Evolutionary conservation across 2,797 vertebrate genomes (phyloP), one percentile per base, ranked within the genome.

Genomic region (Lutjanus argentimaculatus): DNA sequence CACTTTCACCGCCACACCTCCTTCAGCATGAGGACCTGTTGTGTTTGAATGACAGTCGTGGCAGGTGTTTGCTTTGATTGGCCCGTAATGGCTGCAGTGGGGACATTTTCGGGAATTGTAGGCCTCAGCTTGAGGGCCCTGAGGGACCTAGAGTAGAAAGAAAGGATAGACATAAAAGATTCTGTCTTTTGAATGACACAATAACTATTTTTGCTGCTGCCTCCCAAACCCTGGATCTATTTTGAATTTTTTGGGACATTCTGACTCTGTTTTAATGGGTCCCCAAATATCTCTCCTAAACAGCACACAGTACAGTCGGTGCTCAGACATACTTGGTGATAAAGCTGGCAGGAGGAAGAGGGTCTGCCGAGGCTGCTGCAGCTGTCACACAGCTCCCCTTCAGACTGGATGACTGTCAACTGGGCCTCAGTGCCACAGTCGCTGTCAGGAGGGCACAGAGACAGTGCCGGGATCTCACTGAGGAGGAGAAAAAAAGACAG

Each of bases 381-480:
- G 88, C 92, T 94, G 93, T 95, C 94, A 78, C 89, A 87, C 4
- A 88, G 85, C 64, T 93, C 93, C 72, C 78, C 90, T 52, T 95
- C 95, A 62, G 87, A 91, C 57, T 88, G 90, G 82, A 93, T 75
- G 65, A 89, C 80, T 69, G 86, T 92, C 85, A 92, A 71, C 56
- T 91, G 91, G 77, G 82, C 87, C 71, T 93, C 93, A 8, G 82
- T 80, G 43, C 84, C 72, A 63, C 87, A 89, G 30, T 88, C 89
- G 36, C 87, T 91, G 82, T 95, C 95, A 57, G 95, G 95, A 22
- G 95, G 94, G 85, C 94, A 95, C 85, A 96, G 91, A 58, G 95
- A 96, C 74, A 96, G 85, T 2, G 89, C 93, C 4, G 95, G 96
- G 87, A 96, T 95, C 62, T 91, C 94, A 67, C 95, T 96, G 91